Evolutionary conservation across 2,888 invertebrate genomes (phyloP).

Genomic region (Drepanosiphum platanoidis): DNA sequence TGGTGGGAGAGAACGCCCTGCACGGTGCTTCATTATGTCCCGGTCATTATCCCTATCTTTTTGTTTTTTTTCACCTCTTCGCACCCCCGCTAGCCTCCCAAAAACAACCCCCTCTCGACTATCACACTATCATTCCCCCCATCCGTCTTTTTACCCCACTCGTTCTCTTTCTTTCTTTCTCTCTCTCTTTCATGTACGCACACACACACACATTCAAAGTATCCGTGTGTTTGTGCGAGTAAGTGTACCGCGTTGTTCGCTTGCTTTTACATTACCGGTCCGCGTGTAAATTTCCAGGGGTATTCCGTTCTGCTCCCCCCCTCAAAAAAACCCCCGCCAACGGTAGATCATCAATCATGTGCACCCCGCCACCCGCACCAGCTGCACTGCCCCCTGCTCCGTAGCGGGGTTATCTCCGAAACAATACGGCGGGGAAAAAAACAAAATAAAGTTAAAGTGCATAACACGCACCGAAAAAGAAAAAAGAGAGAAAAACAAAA

Average conservation of each 20-base stretch:
- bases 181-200: background rate
- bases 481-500: conserved; percentile 4
- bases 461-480: background rate
- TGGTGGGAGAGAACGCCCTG: background rate
- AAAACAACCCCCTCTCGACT: conserved; percentile 11
- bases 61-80: conserved; percentile 40
- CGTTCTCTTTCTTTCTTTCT: background rate
- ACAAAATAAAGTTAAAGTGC: conserved; percentile 34
- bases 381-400: background rate
- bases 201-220: background rate
- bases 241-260: conserved; percentile 14
- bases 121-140: background rate
- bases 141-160: background rate
- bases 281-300: conserved; percentile 60
- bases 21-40: conserved; percentile 59
- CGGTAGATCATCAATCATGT: conserved; percentile 56
- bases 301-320: conserved; percentile 42
- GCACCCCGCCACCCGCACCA: background rate
- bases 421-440: conserved; percentile 11
- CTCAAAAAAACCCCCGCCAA: background rate
- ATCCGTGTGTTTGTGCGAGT: background rate
- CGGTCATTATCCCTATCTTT: conserved; percentile 62
- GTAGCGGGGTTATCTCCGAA: conserved; percentile 35
- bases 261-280: conserved; percentile 61
- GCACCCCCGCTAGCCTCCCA: background rate